Evolutionary conservation across 1,140 invertebrate genomes (phyloP), one percentile per base, ranked within the genome.

Genomic region (Bactericera cockerelli): DNA sequence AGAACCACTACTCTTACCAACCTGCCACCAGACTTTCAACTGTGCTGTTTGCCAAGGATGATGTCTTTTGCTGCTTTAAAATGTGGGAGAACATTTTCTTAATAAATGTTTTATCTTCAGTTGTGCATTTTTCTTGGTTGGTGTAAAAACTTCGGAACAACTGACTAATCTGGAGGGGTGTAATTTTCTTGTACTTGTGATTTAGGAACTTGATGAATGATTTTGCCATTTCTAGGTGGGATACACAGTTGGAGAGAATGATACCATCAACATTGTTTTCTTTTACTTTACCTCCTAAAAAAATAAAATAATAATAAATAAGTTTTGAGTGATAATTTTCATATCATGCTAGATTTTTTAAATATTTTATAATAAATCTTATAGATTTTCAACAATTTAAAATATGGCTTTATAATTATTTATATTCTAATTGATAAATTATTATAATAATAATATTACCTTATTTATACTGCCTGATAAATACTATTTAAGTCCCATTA

Each of bases 1-100:
- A n/a, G n/a, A n/a, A n/a, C n/a, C n/a, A n/a, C n/a, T n/a, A n/a
- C n/a, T 49, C 22, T 22, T 22, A 49, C 16, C 16, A 11, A 36
- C 42, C 42, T 49, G 42, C n/a, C 42, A 49, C 42, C 3, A 49
- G 8, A 10, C 42, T 16, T 49, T 49, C 22, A 49, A 19, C 42
- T 49, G 42, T 49, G 8, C 42, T 22, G 22, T 49, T 4, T 49
- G 22, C 4, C 42, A 19, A 16, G 16, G 33, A 36, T 16, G 10
- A 36, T 36, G 10, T 16, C 4, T 16, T 49, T 49, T 49, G 4
- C 42, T 49, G 42, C 42, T 49, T 49, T n/a, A 16, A 4, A 22
- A 49, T 49, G 6, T 49, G 42, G 4, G n/a, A 22, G n/a, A 49
- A 49, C 42, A n/a, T 49, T 49, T 49, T 49, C 42, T 49, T 49